Percentiles rank a stretch among this genome's conserved stretches.
Evolutionary conservation across 2,888 invertebrate genomes (phyloP).

Genomic region (Tanytarsus gracilentus): DNA sequence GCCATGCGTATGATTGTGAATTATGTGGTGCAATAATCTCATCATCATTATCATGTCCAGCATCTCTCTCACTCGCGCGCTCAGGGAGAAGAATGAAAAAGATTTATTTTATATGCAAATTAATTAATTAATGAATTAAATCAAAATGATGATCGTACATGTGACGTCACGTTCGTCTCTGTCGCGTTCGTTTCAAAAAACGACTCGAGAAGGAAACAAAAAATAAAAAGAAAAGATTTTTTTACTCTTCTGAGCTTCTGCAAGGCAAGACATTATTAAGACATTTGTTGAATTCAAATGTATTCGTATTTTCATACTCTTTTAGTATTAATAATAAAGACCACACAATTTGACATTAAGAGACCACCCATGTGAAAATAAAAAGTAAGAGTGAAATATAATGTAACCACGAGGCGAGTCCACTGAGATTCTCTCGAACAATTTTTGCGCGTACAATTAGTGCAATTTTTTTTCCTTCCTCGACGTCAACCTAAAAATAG

Average conservation of each 20-base stretch:
- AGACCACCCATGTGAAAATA: slow-evolving; percentile 28
- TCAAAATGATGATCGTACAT: too few relatives aligned
- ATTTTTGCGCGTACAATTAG: slow-evolving; percentile 11
- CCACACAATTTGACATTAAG: slow-evolving; percentile 27
- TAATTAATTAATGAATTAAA: too few relatives aligned
- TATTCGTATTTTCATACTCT: slow-evolving; percentile 25
- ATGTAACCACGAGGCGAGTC: slow-evolving; percentile 7
- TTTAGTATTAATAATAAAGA: slow-evolving; percentile 26
- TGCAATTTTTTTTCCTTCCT: slow-evolving; percentile 7
- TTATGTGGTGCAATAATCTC: too few relatives aligned
- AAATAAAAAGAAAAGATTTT: background rate
- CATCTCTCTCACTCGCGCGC: too few relatives aligned
- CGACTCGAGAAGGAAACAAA: too few relatives aligned
- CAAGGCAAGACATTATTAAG: slow-evolving; percentile 26
- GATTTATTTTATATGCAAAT: too few relatives aligned
- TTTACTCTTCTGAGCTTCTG: too few relatives aligned
- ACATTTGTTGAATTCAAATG: slow-evolving; percentile 26
- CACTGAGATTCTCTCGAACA: background rate
- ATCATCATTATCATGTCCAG: too few relatives aligned
- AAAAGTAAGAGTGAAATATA: slow-evolving; percentile 28
- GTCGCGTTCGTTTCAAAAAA: too few relatives aligned
- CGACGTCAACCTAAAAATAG: background rate
- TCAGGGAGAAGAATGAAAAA: too few relatives aligned
- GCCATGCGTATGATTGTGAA: too few relatives aligned
- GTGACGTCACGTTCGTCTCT: too few relatives aligned